Conservation (phyloP, 1,140 invertebrate genomes). For the Panulirus ornatus region DNA sequence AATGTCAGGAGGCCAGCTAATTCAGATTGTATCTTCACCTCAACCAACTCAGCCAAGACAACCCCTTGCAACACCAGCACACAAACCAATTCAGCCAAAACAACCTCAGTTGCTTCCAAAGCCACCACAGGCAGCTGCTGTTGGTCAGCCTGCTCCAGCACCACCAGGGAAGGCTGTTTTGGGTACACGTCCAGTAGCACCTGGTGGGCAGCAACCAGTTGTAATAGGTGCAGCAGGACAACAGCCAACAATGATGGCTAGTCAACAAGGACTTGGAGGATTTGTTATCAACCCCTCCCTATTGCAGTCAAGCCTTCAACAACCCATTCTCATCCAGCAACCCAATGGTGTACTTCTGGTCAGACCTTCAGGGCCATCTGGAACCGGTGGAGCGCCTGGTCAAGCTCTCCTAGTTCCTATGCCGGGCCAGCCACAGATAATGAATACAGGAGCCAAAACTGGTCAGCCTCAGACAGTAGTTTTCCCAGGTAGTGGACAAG, state of each 20-base stretch:
- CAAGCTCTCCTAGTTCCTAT: conserved; percentile 65
- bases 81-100: conserved; percentile 68
- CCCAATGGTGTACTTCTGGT: conserved; percentile 67
- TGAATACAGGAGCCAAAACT: conserved; percentile 52
- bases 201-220: conserved; percentile 62
- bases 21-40: conserved; percentile 67
- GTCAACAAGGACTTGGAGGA: conserved; percentile 63
- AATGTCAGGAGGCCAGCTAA: conserved; percentile 55
- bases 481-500: conserved; percentile 54
- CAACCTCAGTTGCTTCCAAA: conserved; percentile 68
- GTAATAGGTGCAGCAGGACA: conserved; percentile 62
- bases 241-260: conserved; percentile 52
- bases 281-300: conserved; percentile 66
- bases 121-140: conserved; percentile 46
- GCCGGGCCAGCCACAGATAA: conserved; percentile 57
- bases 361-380: conserved; percentile 47
- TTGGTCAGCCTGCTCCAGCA: conserved; percentile 53
- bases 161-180: conserved; percentile 63
- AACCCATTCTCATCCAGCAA: conserved; percentile 64
- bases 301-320: conserved; percentile 60
- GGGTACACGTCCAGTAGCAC: conserved; percentile 51
- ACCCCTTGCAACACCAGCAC: conserved; percentile 53
- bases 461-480: conserved; percentile 66
- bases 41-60: conserved; percentile 60
- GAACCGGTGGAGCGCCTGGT: conserved; percentile 61